phyloP scores from a whole-genome alignment of 1,140 invertebrate species.

The Cyclina sinensis region DNA sequence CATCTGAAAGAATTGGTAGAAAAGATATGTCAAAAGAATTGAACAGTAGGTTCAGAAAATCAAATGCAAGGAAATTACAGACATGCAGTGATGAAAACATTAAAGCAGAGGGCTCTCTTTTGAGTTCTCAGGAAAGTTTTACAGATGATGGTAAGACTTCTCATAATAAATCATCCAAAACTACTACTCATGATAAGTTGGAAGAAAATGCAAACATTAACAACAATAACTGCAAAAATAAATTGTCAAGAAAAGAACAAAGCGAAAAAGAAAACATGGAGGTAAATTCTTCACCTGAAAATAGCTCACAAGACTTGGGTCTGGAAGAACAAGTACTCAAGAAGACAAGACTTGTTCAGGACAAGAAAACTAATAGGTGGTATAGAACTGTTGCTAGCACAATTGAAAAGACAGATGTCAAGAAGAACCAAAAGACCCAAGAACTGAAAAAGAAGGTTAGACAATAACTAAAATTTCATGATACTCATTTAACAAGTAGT shows the following conservation, averaged over 20 bases:
- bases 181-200: no score
- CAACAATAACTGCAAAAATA: not conserved
- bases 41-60: conserved; percentile 8
- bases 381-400: not conserved
- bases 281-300: not conserved
- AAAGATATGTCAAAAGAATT: conserved; percentile 36
- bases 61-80: not conserved
- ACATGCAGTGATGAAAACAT: not conserved
- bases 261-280: not conserved
- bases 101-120: not conserved
- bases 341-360: conserved; percentile 36
- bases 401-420: not conserved
- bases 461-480: no score
- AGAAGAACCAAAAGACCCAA: not conserved
- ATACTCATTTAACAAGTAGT: no score
- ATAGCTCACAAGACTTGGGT: not conserved
- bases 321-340: not conserved
- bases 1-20: conserved; percentile 46
- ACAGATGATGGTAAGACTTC: not conserved
- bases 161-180: no score
- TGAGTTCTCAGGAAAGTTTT: conserved; percentile 13
- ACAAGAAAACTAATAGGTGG: conserved; percentile 58
- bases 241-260: not conserved
- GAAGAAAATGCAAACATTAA: no score
- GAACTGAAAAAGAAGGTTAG: no score